A percentile compares a stretch with the other conserved stretches of the same genome.
Conservation (phyloP, 2,797 vertebrate species). For the Siniperca undulata region DNA sequence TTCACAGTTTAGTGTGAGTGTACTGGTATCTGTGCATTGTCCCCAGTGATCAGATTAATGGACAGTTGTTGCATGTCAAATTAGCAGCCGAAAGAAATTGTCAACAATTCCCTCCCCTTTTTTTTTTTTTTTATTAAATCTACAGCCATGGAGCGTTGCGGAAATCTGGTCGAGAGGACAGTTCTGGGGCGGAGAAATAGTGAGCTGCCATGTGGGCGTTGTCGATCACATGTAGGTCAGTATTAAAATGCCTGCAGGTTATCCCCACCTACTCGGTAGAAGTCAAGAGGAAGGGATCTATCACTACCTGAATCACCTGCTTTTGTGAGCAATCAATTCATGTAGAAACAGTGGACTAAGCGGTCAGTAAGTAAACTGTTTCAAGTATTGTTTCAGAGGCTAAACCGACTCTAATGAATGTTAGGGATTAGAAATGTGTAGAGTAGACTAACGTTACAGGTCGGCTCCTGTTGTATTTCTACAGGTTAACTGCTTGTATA, state of each 20-base stretch:
- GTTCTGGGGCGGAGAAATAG: conserved; percentile 26
- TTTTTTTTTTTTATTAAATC: background rate
- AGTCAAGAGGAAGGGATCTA: background rate
- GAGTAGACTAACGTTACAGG: background rate
- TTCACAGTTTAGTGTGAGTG: background rate
- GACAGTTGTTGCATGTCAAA: background rate
- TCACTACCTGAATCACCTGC: fast-evolving
- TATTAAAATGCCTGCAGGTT: conserved; percentile 19
- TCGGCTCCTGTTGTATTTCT: background rate
- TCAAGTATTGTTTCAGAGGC: background rate
- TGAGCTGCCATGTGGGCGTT: conserved; percentile 47
- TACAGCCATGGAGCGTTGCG: background rate
- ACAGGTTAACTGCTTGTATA: conserved; percentile 30
- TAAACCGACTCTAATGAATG: background rate
- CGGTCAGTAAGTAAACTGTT: too few relatives aligned
- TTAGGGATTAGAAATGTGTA: background rate
- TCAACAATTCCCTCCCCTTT: background rate
- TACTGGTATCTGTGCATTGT: background rate
- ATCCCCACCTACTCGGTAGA: background rate
- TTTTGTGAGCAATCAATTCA: background rate
- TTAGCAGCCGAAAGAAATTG: background rate
- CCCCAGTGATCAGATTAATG: too few relatives aligned
- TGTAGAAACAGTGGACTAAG: background rate
- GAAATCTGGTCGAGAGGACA: background rate
- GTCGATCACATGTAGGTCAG: conserved; percentile 43